Base-by-base conservation (phyloP, 53 echinoderm and acorn worm species). In the Holothuria scabra region DNA sequence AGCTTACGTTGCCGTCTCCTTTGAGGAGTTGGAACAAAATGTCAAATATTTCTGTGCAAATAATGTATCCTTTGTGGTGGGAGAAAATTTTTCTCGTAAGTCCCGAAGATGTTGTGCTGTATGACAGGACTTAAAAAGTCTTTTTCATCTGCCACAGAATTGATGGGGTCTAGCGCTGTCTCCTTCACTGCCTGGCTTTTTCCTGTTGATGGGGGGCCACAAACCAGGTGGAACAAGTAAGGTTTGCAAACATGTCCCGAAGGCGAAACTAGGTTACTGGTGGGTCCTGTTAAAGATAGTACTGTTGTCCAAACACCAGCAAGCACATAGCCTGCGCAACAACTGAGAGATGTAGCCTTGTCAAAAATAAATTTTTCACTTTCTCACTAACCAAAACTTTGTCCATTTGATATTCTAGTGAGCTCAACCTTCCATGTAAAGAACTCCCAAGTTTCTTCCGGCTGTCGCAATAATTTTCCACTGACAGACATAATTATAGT, bases 101-200 rank as follows among this genome's bases (percentile, higher is more conserved):
- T 46, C 74, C 74, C 9, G 74, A 74, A 10, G 52, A 46, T 24
- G 74, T 74, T 3, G 74, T 48, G 46, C 35, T 74, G 74, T 1
- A 74, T 74, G 21, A 52, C 26, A 24, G 74, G 74, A 24, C 26
- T 48, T 8, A 20, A 4, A 74, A 74, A 52, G 22, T 52, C 74
- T 34, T 74, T 74, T 21, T 74, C 74, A 1, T 21, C 49, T 2
- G 74, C 12, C 20, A 74, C 12, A 12, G 48, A 10, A 24, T 74
- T 74, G 18, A 74, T 41, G 11, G 74, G 48, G 25, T 74, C 74
- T 22, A 52, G 21, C 4, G 74, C 74, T 2, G 48, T 22, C n/a
- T 48, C 49, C 25, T 74, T 74, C 74, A 74, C 49, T 1, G 74
- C 52, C 52, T 74, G 74, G 74, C 48, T 74, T 52, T 74, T 74